Evolutionary conservation across 2,797 vertebrate species (phyloP), one percentile per base, ranked within the genome.

Genomic region (Echiichthys vipera): DNA sequence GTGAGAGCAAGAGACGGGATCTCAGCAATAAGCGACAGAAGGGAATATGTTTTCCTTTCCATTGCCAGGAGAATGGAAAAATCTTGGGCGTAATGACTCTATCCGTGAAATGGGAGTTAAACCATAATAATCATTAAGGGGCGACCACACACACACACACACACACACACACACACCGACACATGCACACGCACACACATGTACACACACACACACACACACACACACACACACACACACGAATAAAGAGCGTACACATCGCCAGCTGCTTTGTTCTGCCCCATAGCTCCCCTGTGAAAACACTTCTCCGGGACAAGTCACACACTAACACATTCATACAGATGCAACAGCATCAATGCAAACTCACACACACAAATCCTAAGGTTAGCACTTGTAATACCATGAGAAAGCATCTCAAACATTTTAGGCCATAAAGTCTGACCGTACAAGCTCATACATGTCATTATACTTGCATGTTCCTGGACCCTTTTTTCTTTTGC

Each of bases 71-170:
- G 82, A 82, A 89, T 76, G 85, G 89, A 86, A 87, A 86, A 86
- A 82, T 67, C 53, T 65, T 47, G 27, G 45, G 54, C 63, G 63
- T 86, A 88, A 90, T 91, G 78, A 87, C 75, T 84, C 71, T 55
- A 61, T 59, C 74, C 65, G 3, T 85, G 87, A 90, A 91, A 91
- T 86, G 70, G 53, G 85, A 91, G 87, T 89, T 88, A 74, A 91
- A 91, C 64, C 83, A 89, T 86, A 89, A 89, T 86, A 91, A 89
- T 89, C 77, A 89, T 88, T 86, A 85, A 72, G 74, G 73, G 75
- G 69, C 39, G 75, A 76, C 78, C 86, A 84, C 87, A 86, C 84
- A 84, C 59, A 63, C 58, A 82, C 39, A 58, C 59, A 65, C 42
- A 71, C 61, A 58, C 4, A 27, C 9, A 64, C n/a, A n/a, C n/a